These are phyloP conservation scores for Mamestra configurata DNA, from an alignment of 1,140 invertebrate species.

Conservation along the genomic window DNA sequence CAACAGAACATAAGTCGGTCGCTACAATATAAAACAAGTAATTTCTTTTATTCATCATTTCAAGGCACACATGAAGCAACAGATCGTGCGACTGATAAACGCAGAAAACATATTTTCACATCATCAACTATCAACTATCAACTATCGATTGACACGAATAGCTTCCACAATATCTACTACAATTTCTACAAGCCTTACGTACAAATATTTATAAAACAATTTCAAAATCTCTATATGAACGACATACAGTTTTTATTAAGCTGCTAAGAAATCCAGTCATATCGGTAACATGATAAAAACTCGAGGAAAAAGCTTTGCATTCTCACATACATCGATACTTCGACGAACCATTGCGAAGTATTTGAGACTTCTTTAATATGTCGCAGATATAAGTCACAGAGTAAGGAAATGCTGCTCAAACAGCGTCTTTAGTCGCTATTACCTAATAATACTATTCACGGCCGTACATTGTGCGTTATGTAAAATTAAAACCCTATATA, in stretches of 20 bases:
- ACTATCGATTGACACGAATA: constrained; percentile 27
- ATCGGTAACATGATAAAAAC: constrained; percentile 24
- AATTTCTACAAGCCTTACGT: background rate
- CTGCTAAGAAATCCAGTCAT: too few species aligned
- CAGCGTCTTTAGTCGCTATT: too few species aligned
- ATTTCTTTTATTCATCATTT: background rate
- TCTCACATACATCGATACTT: constrained; percentile 9
- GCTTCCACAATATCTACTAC: background rate
- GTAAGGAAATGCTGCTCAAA: too few species aligned
- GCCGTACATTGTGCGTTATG: too few species aligned
- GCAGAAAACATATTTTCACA: constrained; percentile 30
- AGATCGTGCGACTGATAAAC: constrained; percentile 9
- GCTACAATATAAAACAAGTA: too few species aligned
- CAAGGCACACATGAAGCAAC: background rate
- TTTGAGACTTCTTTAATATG: background rate
- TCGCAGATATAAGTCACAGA: too few species aligned
- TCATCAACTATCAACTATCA: background rate
- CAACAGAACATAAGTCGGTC: too few species aligned
- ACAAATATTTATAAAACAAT: constrained; percentile 10
- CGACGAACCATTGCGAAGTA: background rate
- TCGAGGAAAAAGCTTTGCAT: background rate
- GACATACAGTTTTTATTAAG: background rate
- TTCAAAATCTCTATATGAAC: constrained; percentile 6
- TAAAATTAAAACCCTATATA: too few species aligned
- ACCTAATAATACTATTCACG: too few species aligned